Conservation (phyloP, 2,113 vertebrate genomes). For the Cyanistes caeruleus region DNA sequence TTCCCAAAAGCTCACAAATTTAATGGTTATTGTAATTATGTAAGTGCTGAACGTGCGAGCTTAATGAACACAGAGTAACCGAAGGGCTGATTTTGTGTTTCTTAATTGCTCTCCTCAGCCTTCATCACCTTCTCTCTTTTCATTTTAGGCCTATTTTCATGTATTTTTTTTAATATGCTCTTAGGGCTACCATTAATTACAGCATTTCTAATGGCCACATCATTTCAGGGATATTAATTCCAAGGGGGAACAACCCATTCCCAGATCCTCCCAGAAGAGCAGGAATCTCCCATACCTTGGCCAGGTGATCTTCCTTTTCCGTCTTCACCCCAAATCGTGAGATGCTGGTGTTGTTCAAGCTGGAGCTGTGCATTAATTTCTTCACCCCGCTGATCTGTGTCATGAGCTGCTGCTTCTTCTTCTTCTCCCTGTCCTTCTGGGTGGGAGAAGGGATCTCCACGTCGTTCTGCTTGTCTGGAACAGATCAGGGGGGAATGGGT, state of each 20-base stretch:
- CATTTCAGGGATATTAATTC: not conserved
- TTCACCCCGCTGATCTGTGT: slow-evolving; percentile 95
- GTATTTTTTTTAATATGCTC: not conserved
- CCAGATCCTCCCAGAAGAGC: not conserved
- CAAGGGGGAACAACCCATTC: not conserved
- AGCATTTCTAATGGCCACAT: not conserved
- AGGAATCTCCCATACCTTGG: slow-evolving; percentile 81
- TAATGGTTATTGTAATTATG: not conserved
- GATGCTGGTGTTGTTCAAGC: slow-evolving; percentile 84
- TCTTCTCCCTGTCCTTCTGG: slow-evolving; percentile 92
- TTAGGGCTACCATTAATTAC: not conserved
- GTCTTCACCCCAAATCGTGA: slow-evolving; percentile 95
- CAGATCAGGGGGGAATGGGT: not conserved
- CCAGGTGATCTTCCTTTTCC: slow-evolving; percentile 92
- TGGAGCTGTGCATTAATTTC: slow-evolving; percentile 89
- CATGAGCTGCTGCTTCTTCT: slow-evolving; percentile 93
- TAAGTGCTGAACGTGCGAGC: accelerated
- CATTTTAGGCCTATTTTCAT: not conserved
- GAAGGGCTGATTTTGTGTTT: not conserved
- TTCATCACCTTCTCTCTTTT: not conserved
- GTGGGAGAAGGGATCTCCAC: slow-evolving; percentile 95
- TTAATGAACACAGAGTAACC: not conserved
- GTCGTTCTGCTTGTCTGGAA: slow-evolving; percentile 95
- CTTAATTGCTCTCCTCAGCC: not conserved
- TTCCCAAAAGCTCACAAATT: not conserved